These are phyloP conservation scores for Cladopsammia gracilis DNA, from an alignment of 64 coral and sea anemone species.

Conservation along the genomic window DNA sequence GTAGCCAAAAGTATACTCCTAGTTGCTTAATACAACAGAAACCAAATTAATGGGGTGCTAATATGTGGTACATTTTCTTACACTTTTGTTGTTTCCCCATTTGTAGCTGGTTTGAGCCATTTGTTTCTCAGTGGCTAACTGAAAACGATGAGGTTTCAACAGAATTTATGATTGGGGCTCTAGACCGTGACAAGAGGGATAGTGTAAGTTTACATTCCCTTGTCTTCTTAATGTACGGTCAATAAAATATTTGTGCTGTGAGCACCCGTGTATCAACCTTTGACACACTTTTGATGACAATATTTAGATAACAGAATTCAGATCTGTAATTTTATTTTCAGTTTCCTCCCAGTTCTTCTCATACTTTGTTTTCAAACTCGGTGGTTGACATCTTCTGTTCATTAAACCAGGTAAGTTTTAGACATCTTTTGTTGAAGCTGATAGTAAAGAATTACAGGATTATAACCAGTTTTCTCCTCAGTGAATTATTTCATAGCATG, in stretches of 20 bases:
- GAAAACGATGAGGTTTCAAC: constrained; percentile 97
- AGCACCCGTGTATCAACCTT: no score
- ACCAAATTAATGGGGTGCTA: no score
- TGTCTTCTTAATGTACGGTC: not conserved
- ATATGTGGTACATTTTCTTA: not conserved
- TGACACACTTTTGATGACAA: no score
- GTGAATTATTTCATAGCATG: no score
- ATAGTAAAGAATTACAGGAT: no score
- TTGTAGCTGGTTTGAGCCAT: constrained; percentile 96
- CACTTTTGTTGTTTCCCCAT: not conserved
- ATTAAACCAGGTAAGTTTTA: constrained; percentile 82
- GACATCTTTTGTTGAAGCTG: no score
- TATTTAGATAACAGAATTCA: no score
- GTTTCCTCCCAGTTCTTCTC: constrained; percentile 84
- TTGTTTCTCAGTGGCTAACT: constrained; percentile 96
- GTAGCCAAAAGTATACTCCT: no score
- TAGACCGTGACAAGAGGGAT: constrained; percentile 92
- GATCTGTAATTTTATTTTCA: constrained; percentile 44
- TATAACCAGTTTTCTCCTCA: no score
- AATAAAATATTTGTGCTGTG: no score
- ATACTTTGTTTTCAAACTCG: constrained; percentile 87
- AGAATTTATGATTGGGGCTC: constrained; percentile 97
- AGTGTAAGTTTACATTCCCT: constrained; percentile 44
- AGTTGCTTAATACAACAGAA: no score
- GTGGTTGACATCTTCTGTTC: constrained; percentile 93